Conservation (phyloP, 2,888 invertebrate genomes). For the Drosophila sordidula region DNA sequence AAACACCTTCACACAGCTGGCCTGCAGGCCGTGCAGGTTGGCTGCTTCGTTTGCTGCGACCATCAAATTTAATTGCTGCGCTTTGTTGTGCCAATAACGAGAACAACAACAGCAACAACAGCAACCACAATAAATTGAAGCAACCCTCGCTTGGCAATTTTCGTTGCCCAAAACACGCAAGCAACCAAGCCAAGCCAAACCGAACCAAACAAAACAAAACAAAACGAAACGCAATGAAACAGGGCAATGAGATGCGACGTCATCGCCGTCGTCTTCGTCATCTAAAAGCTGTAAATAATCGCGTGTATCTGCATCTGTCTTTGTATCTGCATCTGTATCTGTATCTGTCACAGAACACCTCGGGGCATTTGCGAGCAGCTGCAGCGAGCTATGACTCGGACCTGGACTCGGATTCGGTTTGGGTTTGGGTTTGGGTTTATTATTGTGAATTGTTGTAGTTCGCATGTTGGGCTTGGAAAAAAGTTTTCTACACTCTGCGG, state of each 20-base stretch:
- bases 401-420: slow-evolving; percentile 19
- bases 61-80: slow-evolving; percentile 70
- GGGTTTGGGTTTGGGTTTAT: slow-evolving; percentile 5
- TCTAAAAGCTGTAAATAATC: slow-evolving; percentile 36
- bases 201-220: slow-evolving; percentile 5
- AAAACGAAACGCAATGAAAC: slow-evolving; percentile 5
- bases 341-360: slow-evolving; percentile 9
- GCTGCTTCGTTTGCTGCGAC: slow-evolving; percentile 15
- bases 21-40: slow-evolving; percentile 45
- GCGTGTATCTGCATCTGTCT: slow-evolving; percentile 25
- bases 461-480: slow-evolving; percentile 13
- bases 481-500: slow-evolving; percentile 7
- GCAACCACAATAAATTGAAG: slow-evolving; percentile 51
- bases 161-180: slow-evolving; percentile 64
- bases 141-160: slow-evolving; percentile 65
- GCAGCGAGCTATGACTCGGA: slow-evolving; percentile 32
- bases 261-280: slow-evolving; percentile 26
- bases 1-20: slow-evolving; percentile 43
- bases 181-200: slow-evolving; percentile 16
- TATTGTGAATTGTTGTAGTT: slow-evolving; percentile 27
- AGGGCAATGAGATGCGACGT: slow-evolving; percentile 32
- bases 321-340: slow-evolving; percentile 15
- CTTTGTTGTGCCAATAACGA: slow-evolving; percentile 74
- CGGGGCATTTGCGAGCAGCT: slow-evolving; percentile 51
- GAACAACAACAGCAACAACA: slow-evolving; percentile 24